A percentile compares a stretch with the other conserved stretches of the same genome.
Conservation (phyloP, 2,888 invertebrate genomes). For the Dryococelus australis region DNA sequence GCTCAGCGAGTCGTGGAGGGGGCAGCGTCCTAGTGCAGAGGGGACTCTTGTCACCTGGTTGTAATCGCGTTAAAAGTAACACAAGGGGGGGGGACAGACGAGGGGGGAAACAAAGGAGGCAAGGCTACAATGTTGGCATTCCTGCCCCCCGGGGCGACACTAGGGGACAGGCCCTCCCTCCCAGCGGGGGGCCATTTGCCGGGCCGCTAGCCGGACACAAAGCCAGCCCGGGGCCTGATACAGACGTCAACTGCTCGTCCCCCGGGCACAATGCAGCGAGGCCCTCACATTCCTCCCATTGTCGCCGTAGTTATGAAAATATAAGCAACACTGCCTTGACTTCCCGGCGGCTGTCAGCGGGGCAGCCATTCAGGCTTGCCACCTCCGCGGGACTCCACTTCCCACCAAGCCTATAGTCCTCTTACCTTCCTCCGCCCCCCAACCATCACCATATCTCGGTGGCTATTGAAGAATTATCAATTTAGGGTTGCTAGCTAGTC, state of each 20-base stretch:
- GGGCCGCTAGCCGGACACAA: slow-evolving; percentile 42
- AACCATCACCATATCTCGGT: too few relatives aligned
- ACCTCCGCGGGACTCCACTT: neutral
- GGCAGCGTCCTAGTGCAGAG: too few relatives aligned
- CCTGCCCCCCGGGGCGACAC: neutral
- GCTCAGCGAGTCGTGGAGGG: too few relatives aligned
- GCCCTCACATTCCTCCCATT: slow-evolving; percentile 13
- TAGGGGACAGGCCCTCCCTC: slow-evolving; percentile 13
- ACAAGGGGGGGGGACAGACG: neutral
- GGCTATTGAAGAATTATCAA: too few relatives aligned
- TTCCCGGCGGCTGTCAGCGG: neutral
- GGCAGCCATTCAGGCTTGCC: neutral
- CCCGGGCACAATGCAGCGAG: neutral
- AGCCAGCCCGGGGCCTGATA: slow-evolving; percentile 32
- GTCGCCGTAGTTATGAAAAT: slow-evolving; percentile 29
- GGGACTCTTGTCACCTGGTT: neutral
- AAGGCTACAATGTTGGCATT: slow-evolving; percentile 17
- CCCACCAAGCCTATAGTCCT: neutral
- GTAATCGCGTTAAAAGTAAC: neutral
- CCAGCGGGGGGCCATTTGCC: slow-evolving; percentile 42
- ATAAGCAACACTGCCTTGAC: slow-evolving; percentile 26
- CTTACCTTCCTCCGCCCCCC: neutral
- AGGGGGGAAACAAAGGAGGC: neutral
- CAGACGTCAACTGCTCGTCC: slow-evolving; percentile 38
- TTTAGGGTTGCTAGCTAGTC: too few relatives aligned